Percentiles rank a stretch among this genome's conserved stretches.
phyloP scores from a whole-genome alignment of 2,888 invertebrate genomes.

The Rhingia rostrata region DNA sequence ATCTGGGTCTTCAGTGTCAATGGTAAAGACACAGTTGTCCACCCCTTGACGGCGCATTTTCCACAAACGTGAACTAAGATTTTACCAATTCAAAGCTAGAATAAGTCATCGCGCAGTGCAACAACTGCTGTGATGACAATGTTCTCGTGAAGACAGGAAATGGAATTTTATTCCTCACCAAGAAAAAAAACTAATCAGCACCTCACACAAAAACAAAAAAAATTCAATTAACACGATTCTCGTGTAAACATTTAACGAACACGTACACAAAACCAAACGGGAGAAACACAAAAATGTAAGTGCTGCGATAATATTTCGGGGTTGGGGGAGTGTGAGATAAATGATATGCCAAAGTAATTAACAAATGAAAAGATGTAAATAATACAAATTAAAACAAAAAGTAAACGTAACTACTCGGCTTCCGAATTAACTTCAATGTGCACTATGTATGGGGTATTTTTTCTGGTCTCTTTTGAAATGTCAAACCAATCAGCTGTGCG shows the following conservation, averaged over 20 bases:
- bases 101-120: conserved; percentile 20
- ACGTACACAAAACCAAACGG: conserved; percentile 4
- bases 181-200: conserved; percentile 21
- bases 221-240: conserved; percentile 40
- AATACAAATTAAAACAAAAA: conserved; percentile 45
- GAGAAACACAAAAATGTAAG: background rate
- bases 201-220: conserved; percentile 18
- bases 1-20: conserved; percentile 74
- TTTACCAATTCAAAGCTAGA: background rate
- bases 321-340: background rate
- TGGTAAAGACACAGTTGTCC: conserved; percentile 74
- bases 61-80: conserved; percentile 13
- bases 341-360: conserved; percentile 51
- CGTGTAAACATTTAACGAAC: conserved; percentile 24
- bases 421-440: conserved; percentile 11
- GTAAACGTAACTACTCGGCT: conserved; percentile 58
- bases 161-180: conserved; percentile 30
- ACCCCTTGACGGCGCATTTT: conserved; percentile 70
- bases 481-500: conserved; percentile 53
- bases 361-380: conserved; percentile 55
- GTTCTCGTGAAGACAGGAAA: conserved; percentile 24
- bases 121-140: background rate
- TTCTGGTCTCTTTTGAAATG: background rate
- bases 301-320: background rate
- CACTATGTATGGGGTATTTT: background rate